Conservation (phyloP, 2,888 invertebrate genomes). For the Ephialtes manifestator region DNA sequence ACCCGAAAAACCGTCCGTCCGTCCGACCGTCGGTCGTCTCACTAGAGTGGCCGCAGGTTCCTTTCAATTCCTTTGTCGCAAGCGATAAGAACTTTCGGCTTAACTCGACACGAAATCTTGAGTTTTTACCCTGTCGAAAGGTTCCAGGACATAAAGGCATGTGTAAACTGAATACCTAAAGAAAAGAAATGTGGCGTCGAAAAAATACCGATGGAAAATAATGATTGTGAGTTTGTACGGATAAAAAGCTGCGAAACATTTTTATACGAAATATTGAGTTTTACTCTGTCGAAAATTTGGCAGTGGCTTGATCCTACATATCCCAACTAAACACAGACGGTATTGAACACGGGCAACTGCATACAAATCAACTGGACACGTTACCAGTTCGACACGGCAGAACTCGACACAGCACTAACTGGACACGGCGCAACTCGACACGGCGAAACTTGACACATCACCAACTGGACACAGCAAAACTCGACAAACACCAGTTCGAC, state of each 20-base stretch:
- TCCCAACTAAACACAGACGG: no score
- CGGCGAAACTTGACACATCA: no score
- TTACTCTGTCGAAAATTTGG: background rate
- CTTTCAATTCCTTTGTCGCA: conserved; percentile 37
- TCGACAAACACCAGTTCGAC: no score
- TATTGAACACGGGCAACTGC: no score
- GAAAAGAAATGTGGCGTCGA: background rate
- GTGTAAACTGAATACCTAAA: background rate
- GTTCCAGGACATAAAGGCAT: background rate
- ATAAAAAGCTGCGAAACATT: background rate
- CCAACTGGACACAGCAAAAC: no score
- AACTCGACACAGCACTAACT: no score
- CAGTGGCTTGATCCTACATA: no score
- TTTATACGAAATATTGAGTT: background rate
- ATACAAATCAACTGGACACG: no score
- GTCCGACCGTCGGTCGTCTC: no score
- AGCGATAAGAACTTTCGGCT: conserved; percentile 29
- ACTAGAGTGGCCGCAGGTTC: background rate
- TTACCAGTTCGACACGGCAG: no score
- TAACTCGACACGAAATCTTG: background rate
- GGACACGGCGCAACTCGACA: no score
- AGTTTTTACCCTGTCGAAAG: conserved; percentile 9
- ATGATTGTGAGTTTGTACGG: background rate
- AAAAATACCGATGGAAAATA: background rate
- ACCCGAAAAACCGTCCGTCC: conserved; percentile 28